Conservation (phyloP, 1,140 invertebrate species). For the Tyrophagus putrescentiae region DNA sequence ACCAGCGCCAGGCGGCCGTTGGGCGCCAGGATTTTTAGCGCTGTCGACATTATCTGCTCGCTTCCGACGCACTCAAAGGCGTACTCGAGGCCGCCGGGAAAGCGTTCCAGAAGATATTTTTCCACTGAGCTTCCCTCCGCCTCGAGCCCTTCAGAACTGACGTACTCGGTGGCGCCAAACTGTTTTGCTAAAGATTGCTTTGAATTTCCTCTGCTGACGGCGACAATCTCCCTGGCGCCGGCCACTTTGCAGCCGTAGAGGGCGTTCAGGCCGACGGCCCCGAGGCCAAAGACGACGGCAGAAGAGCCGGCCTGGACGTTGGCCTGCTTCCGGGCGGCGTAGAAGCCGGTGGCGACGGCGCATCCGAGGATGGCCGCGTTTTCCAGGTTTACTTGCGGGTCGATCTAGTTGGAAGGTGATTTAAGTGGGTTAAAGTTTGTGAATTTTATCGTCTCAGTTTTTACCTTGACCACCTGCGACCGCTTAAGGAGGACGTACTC, state of each 20-base stretch:
- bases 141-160: constrained; percentile 20
- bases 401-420: no score
- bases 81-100: constrained; percentile 43
- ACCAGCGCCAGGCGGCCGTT: background rate
- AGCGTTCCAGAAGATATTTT: constrained; percentile 37
- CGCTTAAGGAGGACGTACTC: no score
- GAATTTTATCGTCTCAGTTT: no score
- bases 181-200: constrained; percentile 37
- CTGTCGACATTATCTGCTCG: background rate
- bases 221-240: constrained; percentile 38
- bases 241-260: constrained; percentile 40
- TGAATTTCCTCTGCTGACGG: constrained; percentile 37
- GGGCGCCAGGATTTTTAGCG: background rate
- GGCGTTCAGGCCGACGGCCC: constrained; percentile 41
- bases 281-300: constrained; percentile 51
- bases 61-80: no score
- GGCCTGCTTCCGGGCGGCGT: constrained; percentile 73
- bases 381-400: background rate
- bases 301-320: no score
- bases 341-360: constrained; percentile 57
- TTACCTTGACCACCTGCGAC: no score
- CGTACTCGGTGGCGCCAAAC: no score
- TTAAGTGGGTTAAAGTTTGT: no score
- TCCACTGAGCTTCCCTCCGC: constrained; percentile 31
- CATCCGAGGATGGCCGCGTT: background rate